These are phyloP conservation scores for Marcusenius ussheri DNA, from an alignment of 2,113 vertebrate species.

Conservation along the genomic window DNA sequence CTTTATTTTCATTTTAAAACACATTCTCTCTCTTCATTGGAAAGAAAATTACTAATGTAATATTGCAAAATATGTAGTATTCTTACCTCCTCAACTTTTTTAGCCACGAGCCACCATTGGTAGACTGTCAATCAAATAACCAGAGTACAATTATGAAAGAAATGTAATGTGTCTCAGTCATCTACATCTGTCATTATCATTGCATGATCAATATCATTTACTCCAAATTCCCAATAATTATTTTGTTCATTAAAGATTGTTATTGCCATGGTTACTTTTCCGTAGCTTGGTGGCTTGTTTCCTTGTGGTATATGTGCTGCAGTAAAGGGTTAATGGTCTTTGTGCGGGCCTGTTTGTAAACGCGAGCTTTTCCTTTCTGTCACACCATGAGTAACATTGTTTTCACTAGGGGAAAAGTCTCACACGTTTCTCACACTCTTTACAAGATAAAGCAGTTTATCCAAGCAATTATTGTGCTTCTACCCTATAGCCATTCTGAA, in stretches of 20 bases:
- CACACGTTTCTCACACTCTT: background rate
- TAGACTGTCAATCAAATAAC: background rate
- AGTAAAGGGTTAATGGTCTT: background rate
- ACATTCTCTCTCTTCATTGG: background rate
- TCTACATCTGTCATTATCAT: background rate
- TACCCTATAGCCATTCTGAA: constrained; percentile 60
- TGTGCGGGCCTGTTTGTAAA: background rate
- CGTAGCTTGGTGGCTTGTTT: background rate
- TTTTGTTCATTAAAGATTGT: background rate
- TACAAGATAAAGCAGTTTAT: constrained; percentile 38
- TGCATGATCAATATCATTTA: background rate
- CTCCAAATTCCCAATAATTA: background rate
- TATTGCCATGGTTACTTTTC: background rate
- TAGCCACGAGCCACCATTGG: background rate
- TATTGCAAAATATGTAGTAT: background rate
- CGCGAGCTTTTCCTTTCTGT: background rate
- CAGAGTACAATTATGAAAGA: background rate
- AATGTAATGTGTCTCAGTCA: background rate
- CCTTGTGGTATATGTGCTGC: background rate
- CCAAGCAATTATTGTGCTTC: constrained; percentile 54
- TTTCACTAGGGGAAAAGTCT: constrained; percentile 11
- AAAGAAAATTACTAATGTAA: background rate
- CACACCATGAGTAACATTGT: background rate
- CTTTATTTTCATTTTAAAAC: background rate
- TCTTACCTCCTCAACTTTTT: background rate